A percentile compares a stretch with the other conserved stretches of the same genome.
Conservation (phyloP, 2,888 invertebrate genomes). For the Lathronympha strigana region DNA sequence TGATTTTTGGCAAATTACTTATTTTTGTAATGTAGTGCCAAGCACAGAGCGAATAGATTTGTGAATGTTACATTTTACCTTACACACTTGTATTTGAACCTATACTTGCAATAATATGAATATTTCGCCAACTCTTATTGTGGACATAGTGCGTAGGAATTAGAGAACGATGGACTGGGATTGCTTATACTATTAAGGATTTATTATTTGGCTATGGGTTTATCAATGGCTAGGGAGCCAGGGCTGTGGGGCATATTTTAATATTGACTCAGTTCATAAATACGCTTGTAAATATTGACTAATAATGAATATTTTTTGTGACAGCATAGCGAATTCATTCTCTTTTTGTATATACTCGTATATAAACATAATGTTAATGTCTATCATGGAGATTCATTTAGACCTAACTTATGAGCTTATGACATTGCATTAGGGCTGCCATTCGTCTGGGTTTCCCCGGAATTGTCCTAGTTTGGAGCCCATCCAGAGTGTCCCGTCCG, state of each 20-base stretch:
- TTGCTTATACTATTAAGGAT: background rate
- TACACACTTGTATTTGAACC: background rate
- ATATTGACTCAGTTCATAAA: background rate
- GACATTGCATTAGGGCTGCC: too few species aligned
- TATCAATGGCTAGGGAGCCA: too few species aligned
- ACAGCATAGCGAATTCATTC: slow-evolving; percentile 15
- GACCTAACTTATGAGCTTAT: too few species aligned
- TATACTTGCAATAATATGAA: background rate
- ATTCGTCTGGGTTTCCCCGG: too few species aligned
- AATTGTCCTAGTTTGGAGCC: too few species aligned
- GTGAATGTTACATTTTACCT: background rate
- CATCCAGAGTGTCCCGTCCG: too few species aligned
- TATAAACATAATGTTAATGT: too few species aligned
- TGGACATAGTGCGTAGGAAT: background rate
- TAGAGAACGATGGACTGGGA: background rate
- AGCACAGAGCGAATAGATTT: slow-evolving; percentile 19
- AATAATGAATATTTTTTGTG: background rate
- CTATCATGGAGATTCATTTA: too few species aligned
- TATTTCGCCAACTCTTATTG: background rate
- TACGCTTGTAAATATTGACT: background rate
- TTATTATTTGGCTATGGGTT: too few species aligned
- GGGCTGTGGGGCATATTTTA: background rate
- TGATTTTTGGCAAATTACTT: slow-evolving; percentile 3
- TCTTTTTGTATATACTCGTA: too few species aligned
- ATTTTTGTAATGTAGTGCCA: background rate